These are phyloP conservation scores for Danio aesculapii DNA, from an alignment of 2,797 vertebrate species.

Conservation along the genomic window DNA sequence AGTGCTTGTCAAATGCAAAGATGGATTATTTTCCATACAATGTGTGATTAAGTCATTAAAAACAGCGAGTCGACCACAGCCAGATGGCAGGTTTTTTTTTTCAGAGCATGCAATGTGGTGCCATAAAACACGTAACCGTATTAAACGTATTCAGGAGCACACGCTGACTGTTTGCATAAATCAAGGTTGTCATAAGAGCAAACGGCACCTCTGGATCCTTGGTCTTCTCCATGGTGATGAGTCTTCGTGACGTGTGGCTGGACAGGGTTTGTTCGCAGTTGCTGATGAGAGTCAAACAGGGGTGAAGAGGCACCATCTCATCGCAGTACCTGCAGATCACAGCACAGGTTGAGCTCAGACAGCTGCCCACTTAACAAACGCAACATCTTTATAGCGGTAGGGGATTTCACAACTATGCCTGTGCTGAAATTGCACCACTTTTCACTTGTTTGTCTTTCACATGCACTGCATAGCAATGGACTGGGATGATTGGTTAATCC, in stretches of 20 bases:
- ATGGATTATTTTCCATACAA: conserved; percentile 80
- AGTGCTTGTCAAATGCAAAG: conserved; percentile 78
- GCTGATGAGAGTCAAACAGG: conserved; percentile 91
- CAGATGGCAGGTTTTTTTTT: conserved; percentile 76
- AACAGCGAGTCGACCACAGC: conserved; percentile 74
- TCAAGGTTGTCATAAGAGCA: conserved; percentile 19
- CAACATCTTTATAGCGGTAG: conserved; percentile 3
- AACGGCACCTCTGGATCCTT: conserved; percentile 89
- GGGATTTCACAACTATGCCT: conserved; percentile 1
- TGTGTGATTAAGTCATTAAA: conserved; percentile 79
- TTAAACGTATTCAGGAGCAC: conserved; percentile 56
- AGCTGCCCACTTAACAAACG: conserved; percentile 17
- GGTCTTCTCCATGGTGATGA: conserved; percentile 98
- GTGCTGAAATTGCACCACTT: not conserved
- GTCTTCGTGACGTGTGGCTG: conserved; percentile 92
- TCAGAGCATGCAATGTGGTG: conserved; percentile 60
- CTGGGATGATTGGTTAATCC: not conserved
- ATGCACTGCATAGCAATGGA: not conserved
- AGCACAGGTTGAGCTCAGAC: conserved; percentile 54
- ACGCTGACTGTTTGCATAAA: conserved; percentile 25
- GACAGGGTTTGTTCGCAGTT: conserved; percentile 97
- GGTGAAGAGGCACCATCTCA: conserved; percentile 90
- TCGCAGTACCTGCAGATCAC: conserved; percentile 87
- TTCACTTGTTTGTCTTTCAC: not conserved
- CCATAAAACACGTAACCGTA: conserved; percentile 28